Base-by-base conservation (phyloP, 2,113 vertebrate genomes). In the Hoplias malabaricus region DNA sequence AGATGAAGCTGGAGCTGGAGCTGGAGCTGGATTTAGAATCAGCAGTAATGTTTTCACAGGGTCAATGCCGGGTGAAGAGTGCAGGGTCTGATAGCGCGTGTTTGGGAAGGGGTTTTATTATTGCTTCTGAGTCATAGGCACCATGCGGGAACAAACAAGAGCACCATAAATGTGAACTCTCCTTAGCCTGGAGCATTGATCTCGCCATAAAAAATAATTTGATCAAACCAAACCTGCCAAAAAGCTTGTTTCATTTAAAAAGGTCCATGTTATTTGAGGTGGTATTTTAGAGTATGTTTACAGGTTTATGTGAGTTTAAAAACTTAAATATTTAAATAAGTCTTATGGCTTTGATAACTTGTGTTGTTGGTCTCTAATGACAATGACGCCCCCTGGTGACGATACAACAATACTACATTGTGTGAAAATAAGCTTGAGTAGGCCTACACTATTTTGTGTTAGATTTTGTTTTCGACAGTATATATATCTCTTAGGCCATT, bases 361-460 rank as follows among this genome's bases (percentile, higher is more conserved):
- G 14, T 16, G 46, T 56, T 53, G 12, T 13, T n/a, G 3, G 12
- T 38, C n/a, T 40, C 21, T 16, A 57, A 43, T n/a, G 31, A 54
- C 70, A 16, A 73, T 25, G 33, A 16, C 34, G 40, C 31, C 72
- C 57, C 43, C 57, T 50, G 14, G 72, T 74, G 72, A 10, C 25
- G 11, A 50, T 19, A 21, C 0, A n/a, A 6, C 21, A 25, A 2
- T 50, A 43, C 31, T 74, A 62, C 72, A 23, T 2, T 19, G 10
- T 0, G 33, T 53, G 33, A 12, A 5, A 19, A 4, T 13, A 34
- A 40, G 7, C 21, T 14, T 13, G 3, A 9, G n/a, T n/a, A n/a
- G n/a, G n/a, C n/a, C n/a, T n/a, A n/a, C n/a, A n/a, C n/a, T n/a
- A 14, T 14, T 46, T 16, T 10, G 42, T 46, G 42, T 14, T 46